Conservation (phyloP, 2,113 vertebrate genomes). For the Corythoichthys intestinalis region DNA sequence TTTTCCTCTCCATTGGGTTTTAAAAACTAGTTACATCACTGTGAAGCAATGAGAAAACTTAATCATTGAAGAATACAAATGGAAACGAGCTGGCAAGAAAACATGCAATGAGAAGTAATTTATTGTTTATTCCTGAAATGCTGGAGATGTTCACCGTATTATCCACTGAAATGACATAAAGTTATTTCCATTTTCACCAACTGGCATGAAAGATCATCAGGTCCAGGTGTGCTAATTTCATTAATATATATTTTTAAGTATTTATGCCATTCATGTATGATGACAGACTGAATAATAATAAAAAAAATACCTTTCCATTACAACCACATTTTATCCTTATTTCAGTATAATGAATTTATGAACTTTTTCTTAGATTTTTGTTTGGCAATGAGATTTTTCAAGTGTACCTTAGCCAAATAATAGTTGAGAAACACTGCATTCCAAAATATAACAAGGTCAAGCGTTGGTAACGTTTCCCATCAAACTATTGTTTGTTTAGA, state of each 20-base stretch:
- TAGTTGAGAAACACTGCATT: neutral
- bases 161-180: neutral
- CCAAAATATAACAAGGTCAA: conserved; percentile 16
- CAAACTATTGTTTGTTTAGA: neutral
- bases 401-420: neutral
- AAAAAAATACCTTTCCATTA: neutral
- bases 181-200: neutral
- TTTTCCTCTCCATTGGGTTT: neutral
- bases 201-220: too few relatives aligned
- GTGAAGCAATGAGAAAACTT: neutral
- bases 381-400: neutral
- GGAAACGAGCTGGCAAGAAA: neutral
- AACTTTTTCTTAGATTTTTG: neutral
- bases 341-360: neutral
- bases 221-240: neutral
- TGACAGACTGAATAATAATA: neutral
- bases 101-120: too few relatives aligned
- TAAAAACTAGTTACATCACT: neutral
- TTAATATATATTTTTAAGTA: neutral
- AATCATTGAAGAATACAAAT: conserved; percentile 1
- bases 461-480: conserved; percentile 10
- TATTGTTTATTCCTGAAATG: neutral
- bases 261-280: neutral
- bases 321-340: neutral
- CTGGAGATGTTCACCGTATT: neutral